Conservation (phyloP, 2,797 vertebrate genomes). For the Chelon labrosus region DNA sequence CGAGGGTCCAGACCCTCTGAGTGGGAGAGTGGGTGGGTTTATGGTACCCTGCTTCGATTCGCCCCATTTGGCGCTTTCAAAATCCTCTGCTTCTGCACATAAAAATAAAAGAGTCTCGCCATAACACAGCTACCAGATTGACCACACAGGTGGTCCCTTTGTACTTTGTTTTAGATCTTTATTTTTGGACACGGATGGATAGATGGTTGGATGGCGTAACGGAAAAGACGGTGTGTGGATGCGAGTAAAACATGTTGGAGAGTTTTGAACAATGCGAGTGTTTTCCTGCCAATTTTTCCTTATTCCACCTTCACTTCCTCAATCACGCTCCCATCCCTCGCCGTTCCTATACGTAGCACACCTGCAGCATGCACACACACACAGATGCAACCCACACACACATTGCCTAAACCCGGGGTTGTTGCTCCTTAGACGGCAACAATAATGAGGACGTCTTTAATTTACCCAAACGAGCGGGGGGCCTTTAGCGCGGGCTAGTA, state of each 20-base stretch:
- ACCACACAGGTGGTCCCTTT: constrained; percentile 63
- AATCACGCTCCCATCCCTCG: neutral
- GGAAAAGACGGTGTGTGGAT: constrained; percentile 34
- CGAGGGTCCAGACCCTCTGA: constrained; percentile 15
- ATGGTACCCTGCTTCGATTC: constrained; percentile 44
- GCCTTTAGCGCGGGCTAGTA: constrained; percentile 79
- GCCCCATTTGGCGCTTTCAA: constrained; percentile 60
- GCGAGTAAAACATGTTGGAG: neutral
- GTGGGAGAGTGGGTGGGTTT: constrained; percentile 25
- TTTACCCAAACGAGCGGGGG: constrained; percentile 83
- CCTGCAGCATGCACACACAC: constrained; percentile 35
- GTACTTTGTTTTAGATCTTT: constrained; percentile 65
- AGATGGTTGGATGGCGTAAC: constrained; percentile 30
- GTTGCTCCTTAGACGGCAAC: constrained; percentile 74
- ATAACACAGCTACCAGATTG: constrained; percentile 42
- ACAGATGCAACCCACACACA: constrained; percentile 27
- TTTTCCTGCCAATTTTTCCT: neutral
- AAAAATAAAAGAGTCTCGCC: constrained; percentile 44
- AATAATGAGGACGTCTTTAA: constrained; percentile 89
- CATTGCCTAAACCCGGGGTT: constrained; percentile 36
- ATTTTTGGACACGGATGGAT: constrained; percentile 53
- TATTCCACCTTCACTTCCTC: neutral
- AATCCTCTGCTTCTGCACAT: constrained; percentile 22
- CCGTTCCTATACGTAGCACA: constrained; percentile 25
- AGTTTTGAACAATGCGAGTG: constrained; percentile 13